Evolutionary conservation across 2,797 vertebrate species (phyloP), one percentile per base, ranked within the genome.

Genomic region (Centropyge bicolor): DNA sequence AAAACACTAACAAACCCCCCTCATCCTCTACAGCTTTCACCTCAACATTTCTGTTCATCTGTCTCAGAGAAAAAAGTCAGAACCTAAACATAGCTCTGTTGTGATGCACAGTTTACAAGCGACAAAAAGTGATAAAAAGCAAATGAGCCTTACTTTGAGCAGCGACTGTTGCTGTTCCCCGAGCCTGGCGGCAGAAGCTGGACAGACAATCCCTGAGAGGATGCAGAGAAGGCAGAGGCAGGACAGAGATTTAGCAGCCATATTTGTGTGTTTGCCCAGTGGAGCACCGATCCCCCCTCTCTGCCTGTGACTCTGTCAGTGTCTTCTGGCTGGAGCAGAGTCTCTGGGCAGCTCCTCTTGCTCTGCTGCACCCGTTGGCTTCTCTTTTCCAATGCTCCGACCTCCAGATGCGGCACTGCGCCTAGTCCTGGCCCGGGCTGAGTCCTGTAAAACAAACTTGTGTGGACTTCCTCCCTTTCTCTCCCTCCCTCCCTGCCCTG

Each of bases 391-490:
- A 84, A 81, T 74, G 76, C 89, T 89, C 87, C 80, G 76, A 88
- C 84, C 80, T 95, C 95, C 96, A 96, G 95, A 95, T 95, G 95
- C 93, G 86, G 89, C 80, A 17, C 78, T 73, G 79, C 14, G 74
- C 88, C 68, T 63, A 35, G 72, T 86, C 81, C 84, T 56, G 57
- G 91, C 78, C 86, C 80, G 41, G 76, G 79, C 85, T 82, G 71
- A 83, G 83, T 90, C 88, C 86, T 76, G 75, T 91, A 83, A 90
- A 92, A 93, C 89, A 91, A 92, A 93, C 90, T 89, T 88, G 83
- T 86, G 84, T 87, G 86, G 84, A 93, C 94, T 94, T 92, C 93
- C 92, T 89, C 90, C 78, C 87, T 79, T 60, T 80, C 85, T 76
- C 73, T 76, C 82, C 66, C 84, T 86, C 83, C 70, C 74, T 84